A percentile compares a stretch with the other conserved stretches of the same genome.
Conservation (phyloP, 2,797 vertebrate species). For the Xenopus petersii region DNA sequence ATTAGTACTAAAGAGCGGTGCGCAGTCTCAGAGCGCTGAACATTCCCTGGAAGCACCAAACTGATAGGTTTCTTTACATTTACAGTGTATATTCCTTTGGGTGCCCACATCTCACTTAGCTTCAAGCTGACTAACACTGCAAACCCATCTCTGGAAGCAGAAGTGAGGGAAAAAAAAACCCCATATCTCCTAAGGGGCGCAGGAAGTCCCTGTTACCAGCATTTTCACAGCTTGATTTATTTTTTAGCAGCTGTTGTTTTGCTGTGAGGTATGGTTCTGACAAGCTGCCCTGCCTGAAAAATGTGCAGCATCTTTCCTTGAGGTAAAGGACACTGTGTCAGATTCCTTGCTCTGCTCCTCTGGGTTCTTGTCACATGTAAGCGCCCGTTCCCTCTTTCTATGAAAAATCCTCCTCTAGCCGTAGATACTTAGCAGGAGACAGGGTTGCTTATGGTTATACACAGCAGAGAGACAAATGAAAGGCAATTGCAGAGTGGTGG, state of each 20-base stretch:
- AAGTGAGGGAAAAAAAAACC: conserved; percentile 41
- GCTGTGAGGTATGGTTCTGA: conserved; percentile 38
- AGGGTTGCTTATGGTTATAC: background rate
- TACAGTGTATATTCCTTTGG: conserved; percentile 41
- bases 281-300: conserved; percentile 39
- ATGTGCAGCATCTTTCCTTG: conserved; percentile 27
- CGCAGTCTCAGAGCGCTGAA: conserved; percentile 18
- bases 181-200: conserved; percentile 22
- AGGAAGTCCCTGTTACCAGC: conserved; percentile 42
- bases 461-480: background rate
- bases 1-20: conserved; percentile 25
- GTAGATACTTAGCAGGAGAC: background rate
- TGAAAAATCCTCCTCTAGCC: background rate
- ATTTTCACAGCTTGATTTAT: conserved; percentile 48
- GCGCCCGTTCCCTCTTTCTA: background rate
- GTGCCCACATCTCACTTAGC: conserved; percentile 29
- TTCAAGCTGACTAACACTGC: conserved; percentile 36
- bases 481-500: background rate
- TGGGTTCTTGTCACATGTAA: conserved; percentile 16
- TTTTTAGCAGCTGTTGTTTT: conserved; percentile 47
- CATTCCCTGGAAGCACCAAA: conserved; percentile 9
- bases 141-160: conserved; percentile 40
- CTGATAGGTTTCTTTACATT: conserved; percentile 36
- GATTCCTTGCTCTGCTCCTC: conserved; percentile 11
- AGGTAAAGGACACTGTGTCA: conserved; percentile 30